phyloP scores from a whole-genome alignment of 2,797 vertebrate species.

The Phrynocephalus forsythii region DNA sequence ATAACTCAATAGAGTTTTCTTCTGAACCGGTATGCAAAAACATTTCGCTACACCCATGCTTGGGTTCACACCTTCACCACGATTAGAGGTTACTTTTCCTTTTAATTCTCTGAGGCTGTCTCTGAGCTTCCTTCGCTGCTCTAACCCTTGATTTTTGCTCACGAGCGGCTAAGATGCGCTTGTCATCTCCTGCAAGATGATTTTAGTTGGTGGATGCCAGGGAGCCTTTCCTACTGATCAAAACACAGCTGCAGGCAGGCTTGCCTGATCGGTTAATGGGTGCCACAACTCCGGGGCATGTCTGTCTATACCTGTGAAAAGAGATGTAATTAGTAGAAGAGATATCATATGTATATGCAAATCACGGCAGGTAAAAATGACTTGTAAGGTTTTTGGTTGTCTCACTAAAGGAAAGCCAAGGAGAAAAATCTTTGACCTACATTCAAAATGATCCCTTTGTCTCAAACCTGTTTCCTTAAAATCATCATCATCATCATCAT shows the following conservation, averaged over 20 bases:
- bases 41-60: conserved; percentile 10
- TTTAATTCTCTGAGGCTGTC: conserved; percentile 71
- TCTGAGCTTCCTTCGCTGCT: conserved; percentile 61
- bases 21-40: neutral
- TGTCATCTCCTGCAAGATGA: conserved; percentile 80
- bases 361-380: conserved; percentile 72
- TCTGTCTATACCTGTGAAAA: conserved; percentile 82
- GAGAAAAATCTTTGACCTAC: neutral
- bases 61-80: conserved; percentile 45
- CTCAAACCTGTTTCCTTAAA: neutral
- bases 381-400: conserved; percentile 61
- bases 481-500: neutral
- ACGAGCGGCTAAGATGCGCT: conserved; percentile 64
- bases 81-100: conserved; percentile 73
- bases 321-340: conserved; percentile 83
- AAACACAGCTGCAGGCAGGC: conserved; percentile 82
- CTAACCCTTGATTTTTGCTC: conserved; percentile 80
- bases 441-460: neutral
- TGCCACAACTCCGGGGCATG: conserved; percentile 68
- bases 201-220: conserved; percentile 78
- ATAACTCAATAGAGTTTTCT: neutral
- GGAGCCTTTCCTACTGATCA: conserved; percentile 79
- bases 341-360: conserved; percentile 78
- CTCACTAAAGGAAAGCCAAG: conserved; percentile 50
- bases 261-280: conserved; percentile 75